Conservation (phyloP, 30 jellyfish, hydroid and myxozoan species). For the Aurelia sp. region DNA sequence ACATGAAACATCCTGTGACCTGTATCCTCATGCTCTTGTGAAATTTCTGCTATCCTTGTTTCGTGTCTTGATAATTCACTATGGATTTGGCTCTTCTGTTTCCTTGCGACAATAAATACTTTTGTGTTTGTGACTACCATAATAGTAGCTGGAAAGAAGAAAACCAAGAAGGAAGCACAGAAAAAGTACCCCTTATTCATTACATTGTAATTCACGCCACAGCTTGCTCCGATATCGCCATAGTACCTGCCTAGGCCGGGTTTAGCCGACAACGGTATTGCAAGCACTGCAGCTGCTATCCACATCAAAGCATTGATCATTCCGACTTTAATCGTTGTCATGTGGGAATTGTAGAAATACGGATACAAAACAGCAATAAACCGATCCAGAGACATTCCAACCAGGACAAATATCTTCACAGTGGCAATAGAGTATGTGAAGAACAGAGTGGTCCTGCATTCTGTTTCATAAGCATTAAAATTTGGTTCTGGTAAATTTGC, state of each 20-base stretch:
- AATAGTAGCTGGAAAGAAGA: neutral
- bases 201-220: slow-evolving; percentile 38
- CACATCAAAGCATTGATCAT: slow-evolving; percentile 7
- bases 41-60: too few relatives aligned
- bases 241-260: slow-evolving; percentile 12
- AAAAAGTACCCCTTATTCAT: slow-evolving; percentile 7
- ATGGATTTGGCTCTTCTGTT: slow-evolving; percentile 8
- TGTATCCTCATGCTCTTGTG: too few relatives aligned
- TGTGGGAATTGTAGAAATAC: slow-evolving; percentile 10
- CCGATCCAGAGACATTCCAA: slow-evolving; percentile 48
- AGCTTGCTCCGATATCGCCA: slow-evolving; percentile 27
- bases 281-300: neutral
- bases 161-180: neutral
- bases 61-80: neutral
- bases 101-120: slow-evolving; percentile 27
- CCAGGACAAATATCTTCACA: slow-evolving; percentile 27
- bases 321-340: slow-evolving; percentile 6
- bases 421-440: neutral
- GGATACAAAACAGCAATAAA: slow-evolving; percentile 32
- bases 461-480: neutral
- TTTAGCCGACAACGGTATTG: slow-evolving; percentile 24
- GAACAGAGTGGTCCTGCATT: slow-evolving; percentile 25
- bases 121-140: slow-evolving; percentile 18
- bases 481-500: slow-evolving; percentile 21
- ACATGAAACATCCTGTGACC: too few relatives aligned